Conservation (phyloP, 1,140 invertebrate genomes). For the Elysia chlorotica region DNA sequence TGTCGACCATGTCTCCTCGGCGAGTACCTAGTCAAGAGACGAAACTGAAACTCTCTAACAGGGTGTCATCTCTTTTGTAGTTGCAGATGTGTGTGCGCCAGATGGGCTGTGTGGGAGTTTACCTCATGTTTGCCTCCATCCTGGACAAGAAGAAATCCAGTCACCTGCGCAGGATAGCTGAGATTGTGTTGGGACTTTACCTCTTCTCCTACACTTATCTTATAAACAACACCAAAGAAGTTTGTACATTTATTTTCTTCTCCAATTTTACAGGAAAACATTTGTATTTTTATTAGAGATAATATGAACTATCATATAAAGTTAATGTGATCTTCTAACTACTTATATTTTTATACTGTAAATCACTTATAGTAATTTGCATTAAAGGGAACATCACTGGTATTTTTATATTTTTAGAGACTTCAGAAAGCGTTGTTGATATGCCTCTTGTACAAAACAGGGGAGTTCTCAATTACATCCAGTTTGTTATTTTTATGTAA, state of each 20-base stretch:
- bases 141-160: slow-evolving; percentile 25
- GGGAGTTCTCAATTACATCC: neutral
- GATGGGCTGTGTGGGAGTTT: slow-evolving; percentile 41
- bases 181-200: slow-evolving; percentile 44
- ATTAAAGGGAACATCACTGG: neutral
- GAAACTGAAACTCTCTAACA: no score
- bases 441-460: no score
- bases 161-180: slow-evolving; percentile 37
- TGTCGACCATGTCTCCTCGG: no score
- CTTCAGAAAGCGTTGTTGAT: no score
- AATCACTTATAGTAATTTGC: neutral
- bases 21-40: no score
- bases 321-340: no score
- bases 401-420: neutral
- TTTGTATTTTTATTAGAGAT: no score
- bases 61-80: no score
- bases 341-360: no score
- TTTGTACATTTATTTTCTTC: neutral
- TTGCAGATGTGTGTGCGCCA: slow-evolving; percentile 34
- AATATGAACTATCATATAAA: no score
- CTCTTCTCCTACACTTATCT: slow-evolving; percentile 35
- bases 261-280: neutral
- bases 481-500: neutral
- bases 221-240: slow-evolving; percentile 33
- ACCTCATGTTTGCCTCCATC: slow-evolving; percentile 38